These are phyloP conservation scores for Tachysurus fulvidraco DNA, from an alignment of 2,113 vertebrate species.

Conservation along the genomic window DNA sequence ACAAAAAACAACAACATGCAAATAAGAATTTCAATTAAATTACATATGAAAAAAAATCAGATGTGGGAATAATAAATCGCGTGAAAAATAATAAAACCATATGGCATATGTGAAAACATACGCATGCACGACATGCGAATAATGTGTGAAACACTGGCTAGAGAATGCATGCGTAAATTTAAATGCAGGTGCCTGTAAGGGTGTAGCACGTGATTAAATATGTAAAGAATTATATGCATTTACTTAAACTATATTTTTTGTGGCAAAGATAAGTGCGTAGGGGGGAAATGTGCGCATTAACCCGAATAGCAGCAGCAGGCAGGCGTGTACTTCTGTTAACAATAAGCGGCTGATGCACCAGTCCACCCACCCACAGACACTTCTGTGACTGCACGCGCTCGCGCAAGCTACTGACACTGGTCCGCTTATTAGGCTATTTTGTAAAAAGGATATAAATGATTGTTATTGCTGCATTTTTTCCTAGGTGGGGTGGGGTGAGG, in stretches of 20 bases:
- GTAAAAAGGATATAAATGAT: background rate
- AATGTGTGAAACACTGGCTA: background rate
- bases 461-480: background rate
- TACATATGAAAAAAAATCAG: background rate
- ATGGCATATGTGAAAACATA: background rate
- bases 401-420: background rate
- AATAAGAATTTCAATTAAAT: background rate
- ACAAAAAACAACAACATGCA: background rate
- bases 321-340: conserved; percentile 70
- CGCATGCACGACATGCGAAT: background rate
- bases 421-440: background rate
- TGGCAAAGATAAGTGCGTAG: background rate
- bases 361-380: conserved; percentile 62
- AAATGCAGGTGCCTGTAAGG: background rate
- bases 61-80: background rate
- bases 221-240: background rate
- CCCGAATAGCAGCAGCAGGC: conserved; percentile 77
- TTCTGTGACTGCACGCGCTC: background rate
- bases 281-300: conserved; percentile 21
- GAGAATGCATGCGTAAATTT: background rate
- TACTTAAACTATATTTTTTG: background rate
- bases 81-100: background rate
- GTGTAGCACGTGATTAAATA: background rate
- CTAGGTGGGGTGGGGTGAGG: too few relatives aligned
- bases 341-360: conserved; percentile 65